A percentile compares a stretch with the other conserved stretches of the same genome.
Evolutionary conservation across 2,113 vertebrate genomes (phyloP).

Genomic region (Pampusana beccarii): DNA sequence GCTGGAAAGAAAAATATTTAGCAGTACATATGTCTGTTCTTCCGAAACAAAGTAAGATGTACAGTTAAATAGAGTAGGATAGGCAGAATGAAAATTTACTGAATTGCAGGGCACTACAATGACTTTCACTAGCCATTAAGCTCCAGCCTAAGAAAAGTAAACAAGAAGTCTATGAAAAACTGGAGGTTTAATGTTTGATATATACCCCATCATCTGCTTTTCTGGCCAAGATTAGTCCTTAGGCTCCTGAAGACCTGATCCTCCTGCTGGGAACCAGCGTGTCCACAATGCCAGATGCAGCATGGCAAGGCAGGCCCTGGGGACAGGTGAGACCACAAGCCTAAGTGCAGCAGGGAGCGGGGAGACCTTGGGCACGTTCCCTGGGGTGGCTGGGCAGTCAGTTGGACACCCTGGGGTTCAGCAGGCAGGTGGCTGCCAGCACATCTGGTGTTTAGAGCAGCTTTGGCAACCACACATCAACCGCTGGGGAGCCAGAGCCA

Average conservation of each 20-base stretch:
- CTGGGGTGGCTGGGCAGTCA: too few species aligned
- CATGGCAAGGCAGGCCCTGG: too few species aligned
- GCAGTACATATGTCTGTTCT: background rate
- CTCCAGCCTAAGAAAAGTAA: background rate
- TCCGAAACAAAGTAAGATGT: background rate
- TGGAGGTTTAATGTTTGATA: background rate
- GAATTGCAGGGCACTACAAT: background rate
- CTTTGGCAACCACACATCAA: background rate
- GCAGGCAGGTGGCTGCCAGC: background rate
- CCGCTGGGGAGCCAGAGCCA: background rate
- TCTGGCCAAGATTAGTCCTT: background rate
- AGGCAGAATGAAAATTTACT: background rate
- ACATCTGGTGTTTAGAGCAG: background rate
- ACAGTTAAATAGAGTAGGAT: background rate
- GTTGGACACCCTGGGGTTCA: background rate
- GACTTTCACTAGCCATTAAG: background rate
- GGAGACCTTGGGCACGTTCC: background rate
- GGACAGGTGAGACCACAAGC: accelerated
- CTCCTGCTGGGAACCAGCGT: background rate
- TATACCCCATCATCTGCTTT: background rate
- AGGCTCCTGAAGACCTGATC: background rate
- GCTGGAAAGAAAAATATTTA: background rate
- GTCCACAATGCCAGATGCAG: background rate
- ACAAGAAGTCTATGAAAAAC: background rate
- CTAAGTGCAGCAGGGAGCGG: background rate